A percentile compares a stretch with the other conserved stretches of the same genome.
These are phyloP conservation scores for Zenarchopterus dispar DNA, from an alignment of 2,797 vertebrate genomes.

Conservation along the genomic window DNA sequence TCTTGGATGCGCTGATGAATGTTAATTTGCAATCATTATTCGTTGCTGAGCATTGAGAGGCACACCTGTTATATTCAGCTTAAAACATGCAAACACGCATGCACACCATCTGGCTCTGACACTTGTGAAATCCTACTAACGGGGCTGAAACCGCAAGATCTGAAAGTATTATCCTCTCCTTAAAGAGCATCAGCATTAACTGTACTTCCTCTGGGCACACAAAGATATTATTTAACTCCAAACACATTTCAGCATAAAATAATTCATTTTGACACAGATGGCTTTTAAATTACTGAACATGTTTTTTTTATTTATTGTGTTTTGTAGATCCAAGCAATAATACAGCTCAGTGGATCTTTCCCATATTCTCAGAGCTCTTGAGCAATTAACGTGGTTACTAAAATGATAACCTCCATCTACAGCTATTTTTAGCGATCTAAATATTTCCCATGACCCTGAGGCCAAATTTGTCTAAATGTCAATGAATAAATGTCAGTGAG, in stretches of 20 bases:
- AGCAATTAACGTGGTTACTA: slow-evolving; percentile 24
- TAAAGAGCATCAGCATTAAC: slow-evolving; percentile 11
- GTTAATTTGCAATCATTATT: slow-evolving; percentile 50
- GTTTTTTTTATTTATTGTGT: slow-evolving; percentile 34
- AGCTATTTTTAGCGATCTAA: slow-evolving; percentile 40
- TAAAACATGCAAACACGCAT: slow-evolving; percentile 25
- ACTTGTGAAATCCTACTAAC: slow-evolving; percentile 49
- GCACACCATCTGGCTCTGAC: slow-evolving; percentile 54
- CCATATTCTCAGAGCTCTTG: slow-evolving; percentile 20
- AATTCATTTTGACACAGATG: slow-evolving; percentile 26
- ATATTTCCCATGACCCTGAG: slow-evolving; percentile 35
- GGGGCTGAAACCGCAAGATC: slow-evolving; percentile 24
- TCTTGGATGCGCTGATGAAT: slow-evolving; percentile 40
- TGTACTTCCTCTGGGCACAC: neutral
- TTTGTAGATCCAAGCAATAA: slow-evolving; percentile 3
- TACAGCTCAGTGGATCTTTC: slow-evolving; percentile 4
- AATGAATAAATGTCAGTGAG: slow-evolving; percentile 43
- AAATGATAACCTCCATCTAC: slow-evolving; percentile 47
- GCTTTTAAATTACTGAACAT: slow-evolving; percentile 32
- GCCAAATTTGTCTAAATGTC: slow-evolving; percentile 48
- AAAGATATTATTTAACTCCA: slow-evolving; percentile 27
- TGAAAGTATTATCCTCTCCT: slow-evolving; percentile 30
- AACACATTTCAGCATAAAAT: slow-evolving; percentile 8
- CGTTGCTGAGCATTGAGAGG: slow-evolving; percentile 12
- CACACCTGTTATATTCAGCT: slow-evolving; percentile 49